Base-by-base conservation (phyloP, 2,113 vertebrate species). In the Zosterops japonicus region DNA sequence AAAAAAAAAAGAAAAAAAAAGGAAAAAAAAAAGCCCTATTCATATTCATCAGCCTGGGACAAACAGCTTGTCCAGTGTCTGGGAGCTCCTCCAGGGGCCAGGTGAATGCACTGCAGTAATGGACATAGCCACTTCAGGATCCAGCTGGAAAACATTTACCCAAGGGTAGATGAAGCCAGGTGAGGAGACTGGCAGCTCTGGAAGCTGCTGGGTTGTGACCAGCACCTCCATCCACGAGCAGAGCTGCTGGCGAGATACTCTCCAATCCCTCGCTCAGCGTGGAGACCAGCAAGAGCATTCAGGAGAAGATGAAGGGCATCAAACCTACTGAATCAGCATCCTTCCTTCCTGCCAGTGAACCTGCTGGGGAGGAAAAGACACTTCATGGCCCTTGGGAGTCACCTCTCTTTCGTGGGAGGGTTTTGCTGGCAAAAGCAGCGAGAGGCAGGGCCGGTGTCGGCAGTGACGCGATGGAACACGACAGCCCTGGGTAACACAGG, bases 331-430 rank as follows among this genome's bases (percentile, higher is more conserved):
- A 50, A 39, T 72, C 53, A 72, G 68, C 68, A 83, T 60, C 71
- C 12, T 67, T 69, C 24, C 47, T n/a, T 65, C 49, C 59, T 70
- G 47, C 39, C 72, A 64, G 55, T 36, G 53, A 91, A 64, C 25
- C n/a, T 75, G 2, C 8, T 28, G 85, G 22, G 55, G 56, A 87
- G 53, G 53, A 59, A 87, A 82, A 69, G 72, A 44, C 12, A 19
- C 19, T 33, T 24, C 11, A 8, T 1, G 14, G 6, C 57, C 29
- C 49, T 0, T 1, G 9, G 33, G 63, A 71, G 47, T 22, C 3
- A 3, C 69, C 22, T 60, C 20, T 23, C 18, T 44, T 36, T 20
- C 0, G 1, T 25, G 28, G 69, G 44, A 61, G 35, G 24, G 55
- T 42, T 92, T 49, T 3, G 4, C 1, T 39, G 77, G 47, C 4